These are phyloP conservation scores for Arbacia lixula DNA, from an alignment of 53 echinoderm and acorn worm genomes.

Conservation along the genomic window DNA sequence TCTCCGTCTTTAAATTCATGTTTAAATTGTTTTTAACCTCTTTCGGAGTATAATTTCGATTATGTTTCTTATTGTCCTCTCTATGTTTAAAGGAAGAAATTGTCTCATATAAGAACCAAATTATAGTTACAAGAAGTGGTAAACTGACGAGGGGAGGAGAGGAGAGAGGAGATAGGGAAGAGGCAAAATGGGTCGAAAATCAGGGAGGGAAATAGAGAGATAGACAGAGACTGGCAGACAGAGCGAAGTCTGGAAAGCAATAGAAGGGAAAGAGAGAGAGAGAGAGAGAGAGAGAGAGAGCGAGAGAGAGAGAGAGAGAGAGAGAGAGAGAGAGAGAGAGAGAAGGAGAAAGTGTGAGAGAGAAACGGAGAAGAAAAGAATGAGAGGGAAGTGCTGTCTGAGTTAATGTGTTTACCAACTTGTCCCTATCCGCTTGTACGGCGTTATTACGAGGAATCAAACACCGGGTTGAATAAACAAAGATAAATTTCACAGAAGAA, in stretches of 20 bases:
- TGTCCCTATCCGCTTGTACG: constrained; percentile 23
- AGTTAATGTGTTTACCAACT: constrained; percentile 42
- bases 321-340: background rate
- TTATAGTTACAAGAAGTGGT: too few species aligned
- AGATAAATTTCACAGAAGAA: constrained; percentile 19
- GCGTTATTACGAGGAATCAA: constrained; percentile 42
- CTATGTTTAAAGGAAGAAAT: background rate
- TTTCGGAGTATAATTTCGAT: background rate
- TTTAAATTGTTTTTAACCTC: background rate
- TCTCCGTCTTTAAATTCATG: background rate
- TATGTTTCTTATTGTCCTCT: background rate
- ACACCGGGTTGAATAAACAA: constrained; percentile 32
- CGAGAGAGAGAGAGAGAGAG: background rate
- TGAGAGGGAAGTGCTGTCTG: constrained; percentile 18
- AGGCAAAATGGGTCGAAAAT: too few species aligned
- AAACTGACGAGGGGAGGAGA: too few species aligned
- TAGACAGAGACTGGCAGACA: background rate
- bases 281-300: background rate
- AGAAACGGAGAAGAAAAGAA: background rate
- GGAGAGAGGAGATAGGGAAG: too few species aligned
- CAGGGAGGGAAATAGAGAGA: background rate
- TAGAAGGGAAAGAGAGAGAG: background rate
- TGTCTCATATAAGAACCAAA: background rate
- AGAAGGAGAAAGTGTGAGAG: background rate
- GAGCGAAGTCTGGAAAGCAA: background rate